Base-by-base conservation (phyloP, 2,888 invertebrate genomes). In the Nineta flava region DNA sequence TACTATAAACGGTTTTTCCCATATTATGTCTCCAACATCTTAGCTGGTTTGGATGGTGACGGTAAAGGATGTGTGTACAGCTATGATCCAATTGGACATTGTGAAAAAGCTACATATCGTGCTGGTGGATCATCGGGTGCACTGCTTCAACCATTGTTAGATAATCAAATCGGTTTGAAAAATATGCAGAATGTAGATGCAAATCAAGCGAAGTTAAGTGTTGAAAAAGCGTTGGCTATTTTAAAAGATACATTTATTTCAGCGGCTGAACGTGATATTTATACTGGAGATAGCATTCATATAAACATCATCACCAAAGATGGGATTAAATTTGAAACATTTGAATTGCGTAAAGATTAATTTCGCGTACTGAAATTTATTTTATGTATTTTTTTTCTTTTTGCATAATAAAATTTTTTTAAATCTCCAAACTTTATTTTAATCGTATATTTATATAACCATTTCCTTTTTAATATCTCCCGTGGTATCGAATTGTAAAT, bases 1-100 rank as follows among this genome's bases (percentile, higher is more conserved):
- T 99, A 99, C 65, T 87, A 93, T 65, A 88, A 92, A 60, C 79
- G 99, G 50, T 99, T 99, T 70, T 99, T 99, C 69, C 99, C 99
- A 0, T 97, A 96, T 66, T 99, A 96, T 63, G 86, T 96, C 17
- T 88, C 91, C 26, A 96, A 95, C 63, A 80, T 97, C 45, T 69
- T 99, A 49, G 97, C 90, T 47, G 99, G 99, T 0, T 65, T 99
- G 49, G 95, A 97, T 68, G 79, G 79, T 31, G 83, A 95, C 54
- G 97, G 95, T 3, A 87, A 88, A 63, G 99, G 99, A 9, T 87
- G 87, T 58, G 86, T 99, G 7, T 99, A 84, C 70, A 88, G 88
- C 61, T 99, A 96, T 65, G 99, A 99, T 67, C 97, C 97, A 0
- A 87, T 99, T 55, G 99, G 99, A 0, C 93, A 94, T 61, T 88